Evolutionary conservation across 2,797 vertebrate genomes (phyloP).

Genomic region (Eospalax fontanierii): DNA sequence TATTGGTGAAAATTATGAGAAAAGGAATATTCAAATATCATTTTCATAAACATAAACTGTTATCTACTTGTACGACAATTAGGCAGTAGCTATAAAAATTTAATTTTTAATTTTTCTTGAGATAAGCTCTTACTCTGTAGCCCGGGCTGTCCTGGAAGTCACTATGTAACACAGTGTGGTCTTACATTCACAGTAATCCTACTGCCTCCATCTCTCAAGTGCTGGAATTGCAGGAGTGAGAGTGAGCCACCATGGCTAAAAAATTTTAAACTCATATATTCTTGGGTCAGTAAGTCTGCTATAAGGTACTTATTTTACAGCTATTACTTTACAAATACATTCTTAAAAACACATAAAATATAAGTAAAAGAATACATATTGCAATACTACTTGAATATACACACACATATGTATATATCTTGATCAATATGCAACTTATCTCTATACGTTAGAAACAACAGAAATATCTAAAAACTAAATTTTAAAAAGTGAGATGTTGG

Average conservation of each 20-base stretch:
- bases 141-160: background rate
- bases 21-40: slow-evolving; percentile 40
- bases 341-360: background rate
- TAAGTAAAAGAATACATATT: background rate
- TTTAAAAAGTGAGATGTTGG: background rate
- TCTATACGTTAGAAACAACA: background rate
- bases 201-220: background rate
- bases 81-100: slow-evolving; percentile 27
- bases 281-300: background rate
- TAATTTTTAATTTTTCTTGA: background rate
- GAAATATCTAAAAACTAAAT: background rate
- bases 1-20: slow-evolving; percentile 3
- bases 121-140: background rate
- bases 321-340: background rate
- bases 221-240: background rate
- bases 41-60: background rate
- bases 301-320: slow-evolving; percentile 42
- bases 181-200: background rate
- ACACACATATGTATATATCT: background rate
- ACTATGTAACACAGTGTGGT: background rate
- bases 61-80: slow-evolving; percentile 14
- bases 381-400: background rate
- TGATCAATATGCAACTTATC: background rate
- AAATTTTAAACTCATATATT: background rate
- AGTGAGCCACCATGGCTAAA: background rate